Evolutionary conservation across 2,888 invertebrate species (phyloP).

Genomic region (Standfussiana lucernea): DNA sequence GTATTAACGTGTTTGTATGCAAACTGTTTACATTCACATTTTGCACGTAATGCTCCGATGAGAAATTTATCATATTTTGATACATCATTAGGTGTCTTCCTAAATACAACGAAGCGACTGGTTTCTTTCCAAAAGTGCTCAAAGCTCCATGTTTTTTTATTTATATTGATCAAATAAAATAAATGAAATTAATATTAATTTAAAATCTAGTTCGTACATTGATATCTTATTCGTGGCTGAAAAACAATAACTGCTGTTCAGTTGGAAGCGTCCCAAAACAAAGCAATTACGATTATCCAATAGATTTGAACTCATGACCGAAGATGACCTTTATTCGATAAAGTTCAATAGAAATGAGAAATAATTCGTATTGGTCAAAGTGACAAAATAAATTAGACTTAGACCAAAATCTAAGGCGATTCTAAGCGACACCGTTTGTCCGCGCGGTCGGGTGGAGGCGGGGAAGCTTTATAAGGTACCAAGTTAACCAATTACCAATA

Average conservation of each 20-base stretch:
- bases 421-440: no score
- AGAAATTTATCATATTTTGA: no score
- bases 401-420: background rate
- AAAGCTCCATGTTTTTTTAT: background rate
- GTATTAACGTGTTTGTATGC: no score
- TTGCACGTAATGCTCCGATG: no score
- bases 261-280: conserved; percentile 11
- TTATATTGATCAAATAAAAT: background rate
- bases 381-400: background rate
- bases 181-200: background rate
- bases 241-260: background rate
- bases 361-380: background rate
- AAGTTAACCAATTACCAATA: no score
- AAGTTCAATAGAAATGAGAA: conserved; percentile 11
- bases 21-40: no score
- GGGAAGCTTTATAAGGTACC: no score
- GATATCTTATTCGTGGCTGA: background rate
- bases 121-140: background rate
- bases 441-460: background rate
- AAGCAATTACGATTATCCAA: background rate
- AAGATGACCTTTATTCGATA: background rate
- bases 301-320: background rate
- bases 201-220: background rate
- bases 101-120: background rate
- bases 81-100: no score